Base-by-base conservation (phyloP, 2,888 invertebrate species). In the Pediacus dermestoides region DNA sequence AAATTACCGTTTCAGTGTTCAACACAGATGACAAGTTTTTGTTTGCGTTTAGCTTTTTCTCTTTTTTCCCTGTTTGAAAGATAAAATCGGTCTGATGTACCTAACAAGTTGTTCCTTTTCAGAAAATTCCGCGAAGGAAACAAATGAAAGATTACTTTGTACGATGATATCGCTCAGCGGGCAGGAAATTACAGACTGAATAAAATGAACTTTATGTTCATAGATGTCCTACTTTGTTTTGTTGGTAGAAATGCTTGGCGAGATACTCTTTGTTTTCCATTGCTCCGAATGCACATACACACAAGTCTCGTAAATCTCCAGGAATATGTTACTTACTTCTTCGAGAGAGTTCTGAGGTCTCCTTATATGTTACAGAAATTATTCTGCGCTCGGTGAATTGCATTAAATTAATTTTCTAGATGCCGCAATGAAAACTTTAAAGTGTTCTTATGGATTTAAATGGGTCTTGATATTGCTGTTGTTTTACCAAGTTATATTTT, bases 91-190 rank as follows among this genome's bases (percentile, higher is more conserved):
- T 11, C 14, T 28, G 28, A 28, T 28, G 28, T 18, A 27, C 26
- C 33, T 33, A 41, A 41, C 41, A 37, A 42, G 37, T 37, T 42
- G 37, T 37, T 37, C 34, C 34, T 42, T 42, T 37, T 28, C 28
- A 34, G 39, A 33, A 37, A 37, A 41, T 39, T 45, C 30, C 33
- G 26, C 37, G 37, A 39, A 46, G 30, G 37, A 41, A 45, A 47
- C 37, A 43, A 47, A 44, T 45, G 45, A 50, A 48, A 46, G 45
- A 50, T 50, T 48, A 45, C 44, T 50, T 44, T 50, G 47, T 50
- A 40, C 39, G 48, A 45, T 39, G 48, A 48, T 48, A 46, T 50
- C 46, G 48, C 34, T 44, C 37, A 42, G 44, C 38, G 47, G 42
- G 39, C 49, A 48, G 50, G 44, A 50, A 48, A 50, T 50, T 47